These are phyloP conservation scores for Archivesica marissinica DNA, from an alignment of 1,140 invertebrate genomes.

Conservation along the genomic window DNA sequence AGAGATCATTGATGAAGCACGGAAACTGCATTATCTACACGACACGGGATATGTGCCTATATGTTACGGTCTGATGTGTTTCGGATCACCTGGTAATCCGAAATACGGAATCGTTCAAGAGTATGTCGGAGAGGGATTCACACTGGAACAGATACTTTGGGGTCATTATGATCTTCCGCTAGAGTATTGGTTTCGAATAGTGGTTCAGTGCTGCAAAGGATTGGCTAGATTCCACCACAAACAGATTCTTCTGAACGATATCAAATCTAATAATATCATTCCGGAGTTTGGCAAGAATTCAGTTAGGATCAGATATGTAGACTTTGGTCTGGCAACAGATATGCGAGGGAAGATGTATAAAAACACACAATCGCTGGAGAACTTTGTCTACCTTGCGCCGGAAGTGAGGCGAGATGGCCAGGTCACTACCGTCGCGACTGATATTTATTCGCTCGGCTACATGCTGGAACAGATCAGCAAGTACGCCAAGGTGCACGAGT, in stretches of 20 bases:
- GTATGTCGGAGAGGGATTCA: conserved; percentile 48
- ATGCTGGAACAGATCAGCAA: conserved; percentile 44
- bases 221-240: conserved; percentile 50
- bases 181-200: conserved; percentile 40
- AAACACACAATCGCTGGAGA: conserved; percentile 47
- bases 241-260: conserved; percentile 59
- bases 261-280: conserved; percentile 58
- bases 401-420: conserved; percentile 48
- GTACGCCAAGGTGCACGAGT: conserved; percentile 8
- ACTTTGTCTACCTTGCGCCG: conserved; percentile 61
- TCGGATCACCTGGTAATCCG: not conserved
- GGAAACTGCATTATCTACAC: conserved; percentile 38
- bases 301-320: conserved; percentile 48
- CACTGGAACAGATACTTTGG: conserved; percentile 56
- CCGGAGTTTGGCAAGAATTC: not conserved
- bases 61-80: conserved; percentile 53
- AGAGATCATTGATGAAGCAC: conserved; percentile 55
- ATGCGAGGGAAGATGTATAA: conserved; percentile 56
- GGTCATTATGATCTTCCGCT: conserved; percentile 43
- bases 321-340: conserved; percentile 57
- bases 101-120: conserved; percentile 59
- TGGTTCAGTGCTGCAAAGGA: conserved; percentile 51
- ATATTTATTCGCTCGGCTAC: conserved; percentile 59
- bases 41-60: conserved; percentile 57
- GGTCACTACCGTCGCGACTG: conserved; percentile 39